Percentiles rank a stretch among this genome's conserved stretches.
Evolutionary conservation across 2,113 vertebrate species (phyloP).

Genomic region (Camelus dromedarius): DNA sequence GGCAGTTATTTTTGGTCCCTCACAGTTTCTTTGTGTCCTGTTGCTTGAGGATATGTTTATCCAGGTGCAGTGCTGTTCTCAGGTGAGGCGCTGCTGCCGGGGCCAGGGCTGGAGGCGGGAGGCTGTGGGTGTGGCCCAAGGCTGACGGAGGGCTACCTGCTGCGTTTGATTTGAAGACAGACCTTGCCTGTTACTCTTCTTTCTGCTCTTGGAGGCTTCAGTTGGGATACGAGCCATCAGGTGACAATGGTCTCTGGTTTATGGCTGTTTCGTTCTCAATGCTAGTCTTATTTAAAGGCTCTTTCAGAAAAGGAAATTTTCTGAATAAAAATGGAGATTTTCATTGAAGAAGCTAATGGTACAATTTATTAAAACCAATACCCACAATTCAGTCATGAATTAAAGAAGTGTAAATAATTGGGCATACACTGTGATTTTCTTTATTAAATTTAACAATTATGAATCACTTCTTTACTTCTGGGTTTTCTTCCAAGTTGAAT

Average conservation of each 20-base stretch:
- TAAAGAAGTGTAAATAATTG: neutral
- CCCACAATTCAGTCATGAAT: neutral
- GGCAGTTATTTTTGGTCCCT: too few species aligned
- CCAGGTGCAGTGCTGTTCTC: neutral
- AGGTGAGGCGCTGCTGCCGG: too few species aligned
- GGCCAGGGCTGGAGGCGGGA: accelerated
- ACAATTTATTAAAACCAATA: neutral
- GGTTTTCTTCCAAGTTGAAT: neutral
- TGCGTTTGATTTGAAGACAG: neutral
- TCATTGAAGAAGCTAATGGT: neutral
- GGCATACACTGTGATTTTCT: neutral
- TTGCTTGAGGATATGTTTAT: too few species aligned
- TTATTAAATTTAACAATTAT: neutral
- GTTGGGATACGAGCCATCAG: neutral
- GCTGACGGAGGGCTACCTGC: neutral
- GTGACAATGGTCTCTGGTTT: neutral
- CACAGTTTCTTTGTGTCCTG: too few species aligned
- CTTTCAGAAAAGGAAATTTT: neutral
- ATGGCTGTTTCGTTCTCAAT: neutral
- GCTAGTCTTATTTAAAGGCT: neutral
- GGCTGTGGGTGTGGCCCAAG: accelerated
- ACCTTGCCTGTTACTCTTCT: too few species aligned
- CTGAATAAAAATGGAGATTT: neutral
- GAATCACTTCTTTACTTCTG: neutral
- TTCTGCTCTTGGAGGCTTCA: neutral